These are phyloP conservation scores for Clarias laeviceps DNA, from an alignment of 2,797 vertebrate species.

Conservation along the genomic window DNA sequence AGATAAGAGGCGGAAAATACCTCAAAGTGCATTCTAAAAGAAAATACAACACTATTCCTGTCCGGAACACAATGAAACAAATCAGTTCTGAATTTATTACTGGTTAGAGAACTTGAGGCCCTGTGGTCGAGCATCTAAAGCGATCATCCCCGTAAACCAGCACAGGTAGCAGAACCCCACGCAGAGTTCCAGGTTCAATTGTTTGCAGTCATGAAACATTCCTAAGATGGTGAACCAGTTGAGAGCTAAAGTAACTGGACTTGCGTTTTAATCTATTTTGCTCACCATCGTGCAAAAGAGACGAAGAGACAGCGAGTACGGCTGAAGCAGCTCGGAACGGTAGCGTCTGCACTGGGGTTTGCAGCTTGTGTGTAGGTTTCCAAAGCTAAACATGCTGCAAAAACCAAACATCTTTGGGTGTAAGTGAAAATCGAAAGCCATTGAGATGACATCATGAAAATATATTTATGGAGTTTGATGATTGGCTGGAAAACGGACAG, in stretches of 20 bases:
- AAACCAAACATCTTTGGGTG: conserved; percentile 7
- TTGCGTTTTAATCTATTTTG: neutral
- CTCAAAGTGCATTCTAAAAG: neutral
- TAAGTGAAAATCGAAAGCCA: conserved; percentile 10
- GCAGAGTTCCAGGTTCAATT: neutral
- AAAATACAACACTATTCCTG: neutral
- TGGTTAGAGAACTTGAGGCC: too few species aligned
- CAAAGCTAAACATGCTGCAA: neutral
- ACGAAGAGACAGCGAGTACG: neutral
- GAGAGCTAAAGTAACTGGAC: neutral
- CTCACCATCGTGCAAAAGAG: neutral
- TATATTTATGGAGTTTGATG: neutral
- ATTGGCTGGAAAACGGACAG: conserved; percentile 22
- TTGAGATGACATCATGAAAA: conserved; percentile 14
- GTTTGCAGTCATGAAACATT: too few species aligned
- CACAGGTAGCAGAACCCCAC: neutral
- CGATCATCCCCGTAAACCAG: too few species aligned
- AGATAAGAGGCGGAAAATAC: neutral
- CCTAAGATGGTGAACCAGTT: neutral
- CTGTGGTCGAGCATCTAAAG: neutral
- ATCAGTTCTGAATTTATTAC: neutral
- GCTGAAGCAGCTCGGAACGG: neutral
- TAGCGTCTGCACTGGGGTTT: neutral
- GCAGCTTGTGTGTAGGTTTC: neutral
- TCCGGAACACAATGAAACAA: neutral